Evolutionary conservation across 92 coral and sea anemone species (phyloP).

Genomic region (Micromussa lordhowensis): DNA sequence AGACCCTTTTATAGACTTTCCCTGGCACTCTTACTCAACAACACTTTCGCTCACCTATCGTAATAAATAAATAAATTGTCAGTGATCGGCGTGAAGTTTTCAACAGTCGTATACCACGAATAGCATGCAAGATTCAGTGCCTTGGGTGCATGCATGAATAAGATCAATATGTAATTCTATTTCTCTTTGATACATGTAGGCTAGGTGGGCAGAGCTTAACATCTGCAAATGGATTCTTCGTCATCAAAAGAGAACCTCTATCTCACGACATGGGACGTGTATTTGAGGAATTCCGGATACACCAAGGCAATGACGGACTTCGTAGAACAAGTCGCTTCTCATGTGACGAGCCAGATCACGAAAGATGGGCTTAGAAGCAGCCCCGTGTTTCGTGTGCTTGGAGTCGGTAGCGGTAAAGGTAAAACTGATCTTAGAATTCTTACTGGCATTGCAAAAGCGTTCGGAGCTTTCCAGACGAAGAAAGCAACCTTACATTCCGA

Average conservation of each 20-base stretch:
- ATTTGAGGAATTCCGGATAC: not conserved
- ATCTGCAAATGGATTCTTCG: not conserved
- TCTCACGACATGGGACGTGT: not conserved
- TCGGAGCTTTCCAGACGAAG: not conserved
- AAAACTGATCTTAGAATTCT: constrained; percentile 8
- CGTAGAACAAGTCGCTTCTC: constrained; percentile 14
- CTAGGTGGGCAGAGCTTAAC: not conserved
- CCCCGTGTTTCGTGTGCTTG: constrained; percentile 3
- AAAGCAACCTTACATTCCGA: not conserved
- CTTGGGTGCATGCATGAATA: not conserved
- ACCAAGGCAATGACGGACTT: not conserved
- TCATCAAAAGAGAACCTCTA: not conserved
- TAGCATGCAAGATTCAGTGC: no score
- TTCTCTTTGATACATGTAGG: not conserved
- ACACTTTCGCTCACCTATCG: no score
- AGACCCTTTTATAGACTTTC: no score
- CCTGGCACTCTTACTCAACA: no score
- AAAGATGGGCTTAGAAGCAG: not conserved
- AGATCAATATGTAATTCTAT: not conserved
- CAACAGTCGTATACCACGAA: not conserved
- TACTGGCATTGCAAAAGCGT: not conserved
- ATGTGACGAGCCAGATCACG: not conserved
- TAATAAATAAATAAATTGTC: no score
- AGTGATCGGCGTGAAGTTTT: no score
- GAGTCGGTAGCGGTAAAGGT: constrained; percentile 10